phyloP scores from a whole-genome alignment of 2,797 vertebrate genomes.

The Bucorvus abyssinicus region DNA sequence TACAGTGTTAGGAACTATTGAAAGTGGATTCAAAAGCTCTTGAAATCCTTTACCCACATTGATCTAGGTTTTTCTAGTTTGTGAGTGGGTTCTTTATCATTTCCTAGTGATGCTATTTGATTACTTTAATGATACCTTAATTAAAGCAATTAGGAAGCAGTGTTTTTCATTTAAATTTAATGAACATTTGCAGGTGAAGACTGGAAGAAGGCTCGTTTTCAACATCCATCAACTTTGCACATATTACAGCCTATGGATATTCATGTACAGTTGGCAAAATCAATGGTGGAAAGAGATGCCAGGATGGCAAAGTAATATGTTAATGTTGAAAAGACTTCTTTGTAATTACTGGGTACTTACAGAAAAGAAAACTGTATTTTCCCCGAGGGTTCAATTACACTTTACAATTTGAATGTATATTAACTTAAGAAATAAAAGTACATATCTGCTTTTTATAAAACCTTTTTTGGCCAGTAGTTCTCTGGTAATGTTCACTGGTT shows the following conservation, averaged over 20 bases:
- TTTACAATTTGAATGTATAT: not conserved
- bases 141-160: not conserved
- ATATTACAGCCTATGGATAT: slow-evolving; percentile 92
- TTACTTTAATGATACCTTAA: not conserved
- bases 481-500: not conserved
- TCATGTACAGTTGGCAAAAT: slow-evolving; percentile 87
- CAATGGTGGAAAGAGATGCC: slow-evolving; percentile 91
- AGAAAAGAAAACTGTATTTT: not conserved
- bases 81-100: not conserved
- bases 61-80: not conserved
- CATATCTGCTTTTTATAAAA: not conserved
- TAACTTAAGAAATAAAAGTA: not conserved
- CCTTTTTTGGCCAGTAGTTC: not conserved
- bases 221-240: slow-evolving; percentile 85
- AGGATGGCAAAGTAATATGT: slow-evolving; percentile 88
- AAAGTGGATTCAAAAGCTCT: not conserved
- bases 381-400: not conserved
- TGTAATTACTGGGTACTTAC: not conserved
- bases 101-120: not conserved
- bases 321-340: not conserved
- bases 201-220: slow-evolving; percentile 86
- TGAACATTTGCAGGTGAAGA: slow-evolving; percentile 79
- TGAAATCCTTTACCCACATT: not conserved
- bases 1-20: not conserved
- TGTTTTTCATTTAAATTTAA: not conserved